Conservation (phyloP, 2,113 vertebrate genomes). For the Castor canadensis region DNA sequence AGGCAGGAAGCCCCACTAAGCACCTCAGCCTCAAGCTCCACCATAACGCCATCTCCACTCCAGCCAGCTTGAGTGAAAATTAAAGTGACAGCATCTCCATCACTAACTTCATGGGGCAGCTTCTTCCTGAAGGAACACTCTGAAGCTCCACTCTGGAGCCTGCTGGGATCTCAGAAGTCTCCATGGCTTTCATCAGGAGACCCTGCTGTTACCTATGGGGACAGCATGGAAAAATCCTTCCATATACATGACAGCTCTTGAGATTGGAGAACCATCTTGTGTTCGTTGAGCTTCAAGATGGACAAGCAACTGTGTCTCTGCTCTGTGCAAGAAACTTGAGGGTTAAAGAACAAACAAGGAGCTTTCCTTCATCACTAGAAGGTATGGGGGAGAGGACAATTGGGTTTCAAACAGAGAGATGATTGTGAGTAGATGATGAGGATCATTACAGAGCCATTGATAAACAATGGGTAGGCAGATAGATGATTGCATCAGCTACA, state of each 20-base stretch:
- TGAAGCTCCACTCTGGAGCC: too few relatives aligned
- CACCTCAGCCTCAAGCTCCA: background rate
- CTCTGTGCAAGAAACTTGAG: background rate
- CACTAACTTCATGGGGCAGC: too few relatives aligned
- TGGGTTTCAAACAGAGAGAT: background rate
- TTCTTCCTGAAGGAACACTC: background rate
- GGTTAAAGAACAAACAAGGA: background rate
- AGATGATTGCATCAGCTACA: too few relatives aligned
- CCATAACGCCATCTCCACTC: background rate
- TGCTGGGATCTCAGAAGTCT: accelerated
- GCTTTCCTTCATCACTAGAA: background rate
- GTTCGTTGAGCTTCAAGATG: background rate
- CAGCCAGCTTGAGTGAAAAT: background rate
- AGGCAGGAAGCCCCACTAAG: too few relatives aligned
- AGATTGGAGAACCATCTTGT: background rate
- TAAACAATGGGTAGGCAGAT: background rate
- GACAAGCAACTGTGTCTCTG: background rate
- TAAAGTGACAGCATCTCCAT: too few relatives aligned
- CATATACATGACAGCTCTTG: background rate
- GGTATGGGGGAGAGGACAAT: too few relatives aligned
- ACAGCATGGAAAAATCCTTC: accelerated
- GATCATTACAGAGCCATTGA: background rate
- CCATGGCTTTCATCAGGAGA: accelerated
- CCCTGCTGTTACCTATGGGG: too few relatives aligned
- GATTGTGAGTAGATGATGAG: too few relatives aligned